Evolutionary conservation across 1,140 invertebrate genomes (phyloP).

Genomic region (Drosophila neocordata): DNA sequence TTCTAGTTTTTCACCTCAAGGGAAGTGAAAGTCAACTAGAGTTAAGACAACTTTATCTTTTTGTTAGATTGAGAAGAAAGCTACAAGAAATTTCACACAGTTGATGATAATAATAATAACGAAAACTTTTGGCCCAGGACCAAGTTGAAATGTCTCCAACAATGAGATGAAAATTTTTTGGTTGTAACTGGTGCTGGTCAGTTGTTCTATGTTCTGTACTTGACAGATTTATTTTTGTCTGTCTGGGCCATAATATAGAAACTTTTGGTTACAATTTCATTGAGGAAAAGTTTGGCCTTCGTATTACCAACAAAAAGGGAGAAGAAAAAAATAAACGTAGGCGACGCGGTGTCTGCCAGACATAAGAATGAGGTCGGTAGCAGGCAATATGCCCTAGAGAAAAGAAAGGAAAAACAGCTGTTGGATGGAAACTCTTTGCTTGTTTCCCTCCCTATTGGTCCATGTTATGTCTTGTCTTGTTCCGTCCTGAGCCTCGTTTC

Average conservation of each 20-base stretch:
- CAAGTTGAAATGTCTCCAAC: background rate
- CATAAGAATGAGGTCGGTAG: constrained; percentile 34
- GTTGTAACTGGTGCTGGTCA: too few species aligned
- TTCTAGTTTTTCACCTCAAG: background rate
- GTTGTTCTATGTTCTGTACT: background rate
- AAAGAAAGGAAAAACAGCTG: constrained; percentile 20
- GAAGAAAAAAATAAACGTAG: constrained; percentile 19
- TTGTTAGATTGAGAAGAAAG: too few species aligned
- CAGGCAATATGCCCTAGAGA: background rate
- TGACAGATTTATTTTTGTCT: constrained; percentile 48
- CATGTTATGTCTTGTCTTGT: constrained; percentile 14
- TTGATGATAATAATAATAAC: too few species aligned
- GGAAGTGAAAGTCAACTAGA: background rate
- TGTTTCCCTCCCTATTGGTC: constrained; percentile 20
- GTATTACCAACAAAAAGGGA: background rate
- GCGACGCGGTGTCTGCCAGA: constrained; percentile 67
- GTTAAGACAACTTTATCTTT: background rate
- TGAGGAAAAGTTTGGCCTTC: constrained; percentile 49
- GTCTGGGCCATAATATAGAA: constrained; percentile 15
- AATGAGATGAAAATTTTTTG: constrained; percentile 9
- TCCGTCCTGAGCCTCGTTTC: constrained; percentile 47
- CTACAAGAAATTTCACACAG: too few species aligned
- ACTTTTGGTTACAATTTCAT: constrained; percentile 60
- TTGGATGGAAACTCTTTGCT: background rate
- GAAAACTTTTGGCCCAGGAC: background rate